Base-by-base conservation (phyloP, 2,888 invertebrate species). In the Strigamia crassipes region DNA sequence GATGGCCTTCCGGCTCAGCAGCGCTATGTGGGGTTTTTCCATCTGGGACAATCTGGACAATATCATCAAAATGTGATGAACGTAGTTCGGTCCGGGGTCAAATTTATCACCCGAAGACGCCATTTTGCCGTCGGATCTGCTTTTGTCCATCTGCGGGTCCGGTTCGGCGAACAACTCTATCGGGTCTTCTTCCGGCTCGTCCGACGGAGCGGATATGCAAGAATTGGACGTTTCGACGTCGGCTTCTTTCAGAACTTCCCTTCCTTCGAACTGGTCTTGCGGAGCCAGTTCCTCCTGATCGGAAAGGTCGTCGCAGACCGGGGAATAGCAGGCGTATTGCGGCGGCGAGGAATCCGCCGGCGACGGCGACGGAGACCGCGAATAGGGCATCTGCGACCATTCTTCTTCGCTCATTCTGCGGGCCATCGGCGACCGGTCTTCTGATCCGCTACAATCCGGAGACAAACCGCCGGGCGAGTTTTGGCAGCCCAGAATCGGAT, bases 21-120 rank as follows among this genome's bases (percentile, higher is more conserved):
- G 81, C 78, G 85, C 82, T 15, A 83, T 83, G 34, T 84, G 84
- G 12, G 85, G 85, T 82, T 86, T 85, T 31, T 84, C 85, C 84
- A 85, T 86, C 23, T 86, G 85, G 6, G 87, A 87, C 10, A 87
- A 83, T 61, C 86, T 82, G 0, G 86, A 86, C 15, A 87, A 79
- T 12, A 83, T 73, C n/a, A 66, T 12, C 42, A 84, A 51, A 8
- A 83, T 46, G 56, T 81, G 21, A n/a, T 46, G 18, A 82, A 42
- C 31, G 81, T 21, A 13, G 8, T 6, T 13, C 6, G 42, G 42
- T 3, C 42, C n/a, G 3, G 31, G 12, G 34, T 38, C 34, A 4
- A 15, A 12, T 34, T 18, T 78, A n/a, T 78, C n/a, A n/a, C n/a
- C n/a, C 34, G 31, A 78, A 9, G 8, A 18, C 31, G 27, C 9